Base-by-base conservation (phyloP, 2,888 invertebrate genomes). In the Baronia brevicornis region DNA sequence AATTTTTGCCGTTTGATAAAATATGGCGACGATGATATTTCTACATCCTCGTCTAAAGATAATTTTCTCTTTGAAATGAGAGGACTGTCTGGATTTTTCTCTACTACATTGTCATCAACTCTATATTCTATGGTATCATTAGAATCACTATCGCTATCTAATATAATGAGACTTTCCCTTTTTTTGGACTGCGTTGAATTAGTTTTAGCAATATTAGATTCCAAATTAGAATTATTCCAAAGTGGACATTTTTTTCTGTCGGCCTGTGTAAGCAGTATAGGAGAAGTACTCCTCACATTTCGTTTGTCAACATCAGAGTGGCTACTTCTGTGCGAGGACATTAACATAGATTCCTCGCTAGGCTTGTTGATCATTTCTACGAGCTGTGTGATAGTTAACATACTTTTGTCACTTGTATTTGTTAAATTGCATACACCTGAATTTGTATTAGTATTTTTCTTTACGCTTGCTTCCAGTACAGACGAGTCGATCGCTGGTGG, bases 331-430 rank as follows among this genome's bases (percentile, higher is more conserved):
- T 14, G 14, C 28, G 34, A 13, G 9, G 15, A 9, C 28, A 23
- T 19, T 39, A 39, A 6, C 25, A 38, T 15, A 28, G 18, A 25
- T 38, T 33, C n/a, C 22, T 15, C 10, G 36, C 40, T 26, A 6
- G 60, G 53, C 53, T 63, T 70, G 43, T 80, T 80, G 3, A 85
- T 77, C 56, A 84, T 69, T 39, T 82, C 68, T 12, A 84, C 70
- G 11, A 80, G 54, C 54, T 85, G 84, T 5, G 85, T 82, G 31
- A 84, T 68, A 2, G 84, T 73, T 20, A 82, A 65, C 66, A 84
- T 63, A 38, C 78, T 84, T 57, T 72, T 72, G 34, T 68, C 53
- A 11, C 47, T 66, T 18, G 52, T 62, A 18, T 66, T 51, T 21
- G 46, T 19, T 27, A 36, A 5, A 22, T 31, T 28, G 13, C 9